Percentiles rank a stretch among this genome's conserved stretches.
phyloP scores from a whole-genome alignment of 1,140 invertebrate species.

The Drosophila navojoa region DNA sequence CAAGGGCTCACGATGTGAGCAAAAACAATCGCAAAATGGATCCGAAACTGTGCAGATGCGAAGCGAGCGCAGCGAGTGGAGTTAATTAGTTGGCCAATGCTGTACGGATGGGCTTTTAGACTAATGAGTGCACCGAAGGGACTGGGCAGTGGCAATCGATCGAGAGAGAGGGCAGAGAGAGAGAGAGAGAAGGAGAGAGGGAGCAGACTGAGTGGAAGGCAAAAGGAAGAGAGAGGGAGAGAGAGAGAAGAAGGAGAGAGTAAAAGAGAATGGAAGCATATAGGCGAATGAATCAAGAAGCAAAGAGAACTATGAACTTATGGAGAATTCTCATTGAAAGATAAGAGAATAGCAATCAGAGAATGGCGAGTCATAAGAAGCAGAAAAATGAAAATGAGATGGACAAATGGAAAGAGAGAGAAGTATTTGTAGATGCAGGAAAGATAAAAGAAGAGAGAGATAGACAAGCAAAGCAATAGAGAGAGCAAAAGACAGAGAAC shows the following conservation, averaged over 20 bases:
- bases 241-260: neutral
- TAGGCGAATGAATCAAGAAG: neutral
- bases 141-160: neutral
- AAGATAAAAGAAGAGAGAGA: no score
- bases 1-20: constrained; percentile 49
- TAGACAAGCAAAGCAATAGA: no score
- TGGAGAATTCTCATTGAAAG: no score
- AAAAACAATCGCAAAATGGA: constrained; percentile 59
- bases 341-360: neutral
- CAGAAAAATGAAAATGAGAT: no score
- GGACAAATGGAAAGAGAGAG: no score
- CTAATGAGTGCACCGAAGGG: constrained; percentile 51
- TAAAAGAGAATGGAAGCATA: no score
- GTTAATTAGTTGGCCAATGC: constrained; percentile 54
- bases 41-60: constrained; percentile 53
- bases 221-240: neutral
- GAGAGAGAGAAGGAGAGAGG: neutral
- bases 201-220: neutral
- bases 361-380: neutral
- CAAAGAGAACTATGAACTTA: no score
- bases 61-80: constrained; percentile 5
- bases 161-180: neutral
- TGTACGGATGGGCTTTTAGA: constrained; percentile 54
- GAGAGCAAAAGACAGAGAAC: no score
- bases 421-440: no score